These are phyloP conservation scores for Latheticus oryzae DNA, from an alignment of 2,888 invertebrate species.

Conservation along the genomic window DNA sequence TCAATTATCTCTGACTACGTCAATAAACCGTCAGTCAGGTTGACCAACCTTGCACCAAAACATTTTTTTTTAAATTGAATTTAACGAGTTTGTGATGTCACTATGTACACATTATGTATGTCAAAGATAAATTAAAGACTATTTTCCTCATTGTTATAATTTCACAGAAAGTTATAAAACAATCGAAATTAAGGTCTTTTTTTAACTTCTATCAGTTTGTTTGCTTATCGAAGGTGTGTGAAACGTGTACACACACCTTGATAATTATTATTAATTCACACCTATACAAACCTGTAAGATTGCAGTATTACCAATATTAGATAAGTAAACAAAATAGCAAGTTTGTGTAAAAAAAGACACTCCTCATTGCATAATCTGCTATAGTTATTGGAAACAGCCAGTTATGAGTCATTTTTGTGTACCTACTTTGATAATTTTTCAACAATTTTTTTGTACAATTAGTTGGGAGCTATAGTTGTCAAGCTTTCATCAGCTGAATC, in stretches of 20 bases:
- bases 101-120: too few species aligned
- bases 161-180: too few species aligned
- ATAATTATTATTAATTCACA: slow-evolving; percentile 35
- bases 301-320: slow-evolving; percentile 23
- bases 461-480: background rate
- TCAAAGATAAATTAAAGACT: too few species aligned
- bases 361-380: slow-evolving; percentile 4
- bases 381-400: slow-evolving; percentile 3
- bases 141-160: too few species aligned
- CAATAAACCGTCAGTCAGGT: too few species aligned
- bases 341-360: slow-evolving; percentile 10
- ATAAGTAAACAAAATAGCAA: slow-evolving; percentile 14
- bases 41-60: too few species aligned
- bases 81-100: too few species aligned
- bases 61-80: too few species aligned
- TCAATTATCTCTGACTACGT: too few species aligned
- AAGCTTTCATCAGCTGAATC: background rate
- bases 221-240: slow-evolving; percentile 35
- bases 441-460: background rate
- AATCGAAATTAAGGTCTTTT: too few species aligned
- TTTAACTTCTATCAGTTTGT: too few species aligned
- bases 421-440: background rate
- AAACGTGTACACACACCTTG: slow-evolving; percentile 32
- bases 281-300: slow-evolving; percentile 16
- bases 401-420: slow-evolving; percentile 2